Percentiles rank a stretch among this genome's conserved stretches.
These are phyloP conservation scores for Drosophila anomelani DNA, from an alignment of 2,888 invertebrate species.

Conservation along the genomic window DNA sequence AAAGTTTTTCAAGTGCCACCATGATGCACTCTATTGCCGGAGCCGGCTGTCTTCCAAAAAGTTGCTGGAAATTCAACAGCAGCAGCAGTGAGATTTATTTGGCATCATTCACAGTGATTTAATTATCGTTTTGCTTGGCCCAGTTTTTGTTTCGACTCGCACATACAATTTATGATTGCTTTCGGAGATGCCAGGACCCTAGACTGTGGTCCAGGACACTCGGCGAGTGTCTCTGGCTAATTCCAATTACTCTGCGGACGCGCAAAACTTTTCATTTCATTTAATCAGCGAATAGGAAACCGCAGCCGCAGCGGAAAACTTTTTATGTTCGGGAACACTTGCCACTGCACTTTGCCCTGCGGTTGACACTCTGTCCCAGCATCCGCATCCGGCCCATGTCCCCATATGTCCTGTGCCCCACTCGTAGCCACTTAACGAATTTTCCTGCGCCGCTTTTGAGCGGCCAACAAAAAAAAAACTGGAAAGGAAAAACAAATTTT, in stretches of 20 bases:
- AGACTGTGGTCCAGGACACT: neutral
- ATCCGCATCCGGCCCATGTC: conserved; percentile 3
- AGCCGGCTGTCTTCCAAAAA: conserved; percentile 1
- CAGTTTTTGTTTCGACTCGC: conserved; percentile 7
- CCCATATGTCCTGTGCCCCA: conserved; percentile 50
- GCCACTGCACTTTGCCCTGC: conserved; percentile 61
- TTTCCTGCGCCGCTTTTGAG: conserved; percentile 59
- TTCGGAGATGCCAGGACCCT: conserved; percentile 21
- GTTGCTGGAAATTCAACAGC: conserved; percentile 40
- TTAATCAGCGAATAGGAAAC: conserved; percentile 58
- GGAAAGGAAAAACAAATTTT: conserved; percentile 28
- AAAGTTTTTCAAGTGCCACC: conserved; percentile 74
- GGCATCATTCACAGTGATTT: conserved; percentile 69
- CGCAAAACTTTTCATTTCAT: conserved; percentile 64
- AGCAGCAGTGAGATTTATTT: conserved; percentile 57
- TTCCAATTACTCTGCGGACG: conserved; percentile 32
- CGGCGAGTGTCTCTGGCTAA: conserved; percentile 18
- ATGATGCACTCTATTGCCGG: conserved; percentile 36
- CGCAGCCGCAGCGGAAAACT: conserved; percentile 58
- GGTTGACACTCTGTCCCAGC: conserved; percentile 53
- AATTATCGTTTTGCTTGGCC: conserved; percentile 61
- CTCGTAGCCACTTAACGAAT: conserved; percentile 68
- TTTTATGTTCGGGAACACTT: conserved; percentile 60
- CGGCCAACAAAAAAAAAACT: conserved; percentile 3
- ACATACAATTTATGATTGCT: conserved; percentile 45